Evolutionary conservation across 1,140 invertebrate species (phyloP).

Genomic region (Phocides pigmalion): DNA sequence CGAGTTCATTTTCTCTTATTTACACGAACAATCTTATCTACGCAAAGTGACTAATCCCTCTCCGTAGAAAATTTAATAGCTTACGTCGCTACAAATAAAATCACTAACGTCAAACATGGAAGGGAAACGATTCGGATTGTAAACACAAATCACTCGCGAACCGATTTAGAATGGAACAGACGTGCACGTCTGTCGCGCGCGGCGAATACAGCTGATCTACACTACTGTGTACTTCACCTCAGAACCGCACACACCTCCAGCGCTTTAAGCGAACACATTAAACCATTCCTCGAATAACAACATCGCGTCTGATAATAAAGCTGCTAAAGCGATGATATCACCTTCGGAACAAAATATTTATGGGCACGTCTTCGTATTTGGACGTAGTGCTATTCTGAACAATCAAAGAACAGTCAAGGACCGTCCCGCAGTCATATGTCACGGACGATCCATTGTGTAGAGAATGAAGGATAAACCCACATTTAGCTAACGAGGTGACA

Average conservation of each 20-base stretch:
- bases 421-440: slow-evolving; percentile 16
- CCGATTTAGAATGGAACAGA: slow-evolving; percentile 33
- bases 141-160: slow-evolving; percentile 60
- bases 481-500: slow-evolving; percentile 26
- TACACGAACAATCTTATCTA: slow-evolving; percentile 15
- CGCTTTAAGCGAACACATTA: slow-evolving; percentile 44
- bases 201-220: slow-evolving; percentile 60
- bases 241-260: slow-evolving; percentile 42
- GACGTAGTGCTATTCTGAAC: slow-evolving; percentile 21
- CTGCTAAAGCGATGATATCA: slow-evolving; percentile 44
- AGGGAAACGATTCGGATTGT: slow-evolving; percentile 20
- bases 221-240: slow-evolving; percentile 51
- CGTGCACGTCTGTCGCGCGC: slow-evolving; percentile 51
- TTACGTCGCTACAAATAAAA: slow-evolving; percentile 29
- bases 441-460: slow-evolving; percentile 29
- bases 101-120: slow-evolving; percentile 35
- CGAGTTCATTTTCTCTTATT: slow-evolving; percentile 51
- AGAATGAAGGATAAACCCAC: slow-evolving; percentile 22
- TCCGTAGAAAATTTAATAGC: slow-evolving; percentile 1
- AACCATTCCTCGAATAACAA: slow-evolving; percentile 33
- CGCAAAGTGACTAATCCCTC: background rate
- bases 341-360: slow-evolving; percentile 19
- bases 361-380: slow-evolving; percentile 29
- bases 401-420: slow-evolving; percentile 23
- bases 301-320: slow-evolving; percentile 36